Conservation (phyloP, 2,797 vertebrate species). For the Remorina albescens region DNA sequence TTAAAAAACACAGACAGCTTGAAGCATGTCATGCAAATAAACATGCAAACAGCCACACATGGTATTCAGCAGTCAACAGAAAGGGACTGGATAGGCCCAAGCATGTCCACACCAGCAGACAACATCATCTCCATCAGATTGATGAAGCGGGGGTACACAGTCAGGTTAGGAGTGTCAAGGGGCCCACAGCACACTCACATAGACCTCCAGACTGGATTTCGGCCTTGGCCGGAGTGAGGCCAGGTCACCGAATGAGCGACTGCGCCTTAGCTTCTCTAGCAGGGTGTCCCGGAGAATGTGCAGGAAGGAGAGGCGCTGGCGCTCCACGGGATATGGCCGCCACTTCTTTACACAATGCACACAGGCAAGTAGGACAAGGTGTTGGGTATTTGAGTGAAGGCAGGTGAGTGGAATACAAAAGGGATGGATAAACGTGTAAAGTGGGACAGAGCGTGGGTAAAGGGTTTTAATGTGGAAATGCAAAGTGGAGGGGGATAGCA, state of each 20-base stretch:
- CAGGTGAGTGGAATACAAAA: slow-evolving; percentile 51
- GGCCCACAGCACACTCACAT: slow-evolving; percentile 91
- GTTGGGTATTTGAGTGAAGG: slow-evolving; percentile 53
- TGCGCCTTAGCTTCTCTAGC: slow-evolving; percentile 95
- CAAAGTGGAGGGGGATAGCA: slow-evolving; percentile 59
- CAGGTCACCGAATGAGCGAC: slow-evolving; percentile 96
- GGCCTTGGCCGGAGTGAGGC: slow-evolving; percentile 93
- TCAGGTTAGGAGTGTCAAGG: slow-evolving; percentile 37
- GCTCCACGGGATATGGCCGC: slow-evolving; percentile 89
- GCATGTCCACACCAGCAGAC: slow-evolving; percentile 42
- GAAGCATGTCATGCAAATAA: slow-evolving; percentile 50
- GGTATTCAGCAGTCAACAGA: slow-evolving; percentile 40
- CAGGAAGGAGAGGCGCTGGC: slow-evolving; percentile 91
- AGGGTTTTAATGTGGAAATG: slow-evolving; percentile 54
- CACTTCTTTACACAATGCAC: slow-evolving; percentile 88
- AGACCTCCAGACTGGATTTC: slow-evolving; percentile 93
- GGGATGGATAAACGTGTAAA: slow-evolving; percentile 42
- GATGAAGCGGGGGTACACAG: slow-evolving; percentile 41
- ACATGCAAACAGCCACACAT: slow-evolving; percentile 54
- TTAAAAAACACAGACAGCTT: slow-evolving; percentile 2
- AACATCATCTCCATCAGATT: slow-evolving; percentile 28
- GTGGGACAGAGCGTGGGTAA: slow-evolving; percentile 58
- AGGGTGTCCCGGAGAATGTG: slow-evolving; percentile 93
- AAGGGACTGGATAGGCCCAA: slow-evolving; percentile 22
- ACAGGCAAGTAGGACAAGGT: slow-evolving; percentile 56